phyloP scores from a whole-genome alignment of 2,797 vertebrate species.

The Anniella stebbinsi region DNA sequence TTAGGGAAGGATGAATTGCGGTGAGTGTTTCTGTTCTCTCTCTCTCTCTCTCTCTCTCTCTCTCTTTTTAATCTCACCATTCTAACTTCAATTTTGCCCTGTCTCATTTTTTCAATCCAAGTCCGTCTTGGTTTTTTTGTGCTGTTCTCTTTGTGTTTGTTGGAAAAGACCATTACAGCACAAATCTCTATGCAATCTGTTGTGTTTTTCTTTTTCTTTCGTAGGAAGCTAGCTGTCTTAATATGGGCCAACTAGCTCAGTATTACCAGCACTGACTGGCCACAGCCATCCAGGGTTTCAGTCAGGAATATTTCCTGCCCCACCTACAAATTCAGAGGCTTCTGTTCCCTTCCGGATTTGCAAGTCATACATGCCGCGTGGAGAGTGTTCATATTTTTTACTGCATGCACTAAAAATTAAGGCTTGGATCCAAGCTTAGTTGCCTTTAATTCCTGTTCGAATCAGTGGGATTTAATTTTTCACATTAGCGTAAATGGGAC shows the following conservation, averaged over 20 bases:
- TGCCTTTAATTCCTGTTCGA: not conserved
- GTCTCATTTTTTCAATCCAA: not conserved
- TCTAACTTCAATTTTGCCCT: not conserved
- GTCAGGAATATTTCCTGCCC: no score
- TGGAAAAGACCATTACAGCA: conserved; percentile 27
- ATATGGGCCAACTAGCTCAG: no score
- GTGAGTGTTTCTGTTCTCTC: not conserved
- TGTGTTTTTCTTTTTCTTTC: not conserved
- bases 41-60: not conserved
- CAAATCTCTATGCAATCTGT: conserved; percentile 43
- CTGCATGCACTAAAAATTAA: not conserved
- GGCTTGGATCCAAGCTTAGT: not conserved
- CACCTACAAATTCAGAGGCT: no score
- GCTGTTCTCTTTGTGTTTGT: not conserved
- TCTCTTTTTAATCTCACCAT: not conserved
- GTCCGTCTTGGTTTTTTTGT: not conserved
- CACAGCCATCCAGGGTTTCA: no score
- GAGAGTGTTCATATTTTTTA: not conserved
- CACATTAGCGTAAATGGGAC: not conserved
- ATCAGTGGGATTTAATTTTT: not conserved
- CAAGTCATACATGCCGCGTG: not conserved
- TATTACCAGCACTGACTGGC: no score
- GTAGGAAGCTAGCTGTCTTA: no score
- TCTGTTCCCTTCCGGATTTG: no score
- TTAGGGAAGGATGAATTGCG: not conserved